Percentiles rank a stretch among this genome's conserved stretches.
Conservation (phyloP, 2,797 vertebrate species). For the Cephalopachus bancanus region DNA sequence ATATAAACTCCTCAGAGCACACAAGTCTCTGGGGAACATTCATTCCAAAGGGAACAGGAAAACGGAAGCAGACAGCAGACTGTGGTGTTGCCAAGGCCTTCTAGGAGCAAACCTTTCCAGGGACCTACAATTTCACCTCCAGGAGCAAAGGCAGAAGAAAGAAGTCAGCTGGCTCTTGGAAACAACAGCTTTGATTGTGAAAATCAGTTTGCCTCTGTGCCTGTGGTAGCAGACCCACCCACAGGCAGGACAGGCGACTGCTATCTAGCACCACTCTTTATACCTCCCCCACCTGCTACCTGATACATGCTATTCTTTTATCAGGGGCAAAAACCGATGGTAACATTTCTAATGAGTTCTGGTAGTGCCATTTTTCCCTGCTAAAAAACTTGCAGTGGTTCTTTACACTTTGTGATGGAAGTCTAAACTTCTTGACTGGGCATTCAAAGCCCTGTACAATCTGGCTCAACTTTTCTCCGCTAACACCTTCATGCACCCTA, state of each 20-base stretch:
- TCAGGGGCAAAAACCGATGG: not conserved
- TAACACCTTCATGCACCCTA: not conserved
- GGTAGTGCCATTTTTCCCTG: not conserved
- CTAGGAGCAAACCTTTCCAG: constrained; percentile 58
- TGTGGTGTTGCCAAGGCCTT: constrained; percentile 28
- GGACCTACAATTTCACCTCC: constrained; percentile 7
- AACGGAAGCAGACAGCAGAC: constrained; percentile 54
- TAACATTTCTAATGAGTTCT: constrained; percentile 18
- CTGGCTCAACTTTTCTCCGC: not conserved
- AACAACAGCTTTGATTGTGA: constrained; percentile 33
- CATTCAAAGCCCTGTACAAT: not conserved
- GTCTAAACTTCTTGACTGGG: not conserved
- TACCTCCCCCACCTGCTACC: not conserved
- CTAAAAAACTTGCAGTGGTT: not conserved
- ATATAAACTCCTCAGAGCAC: constrained; percentile 69
- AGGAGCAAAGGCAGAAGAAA: constrained; percentile 52
- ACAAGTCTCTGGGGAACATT: constrained; percentile 54
- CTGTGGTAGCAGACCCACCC: not conserved
- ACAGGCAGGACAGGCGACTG: not conserved
- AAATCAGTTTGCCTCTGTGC: not conserved
- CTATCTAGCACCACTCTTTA: not conserved
- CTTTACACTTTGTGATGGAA: not conserved
- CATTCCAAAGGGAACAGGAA: constrained; percentile 56
- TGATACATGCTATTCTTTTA: constrained; percentile 9
- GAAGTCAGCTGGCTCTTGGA: constrained; percentile 38